These are phyloP conservation scores for Ridgeia piscesae DNA, from an alignment of 1,140 invertebrate genomes.

Conservation along the genomic window DNA sequence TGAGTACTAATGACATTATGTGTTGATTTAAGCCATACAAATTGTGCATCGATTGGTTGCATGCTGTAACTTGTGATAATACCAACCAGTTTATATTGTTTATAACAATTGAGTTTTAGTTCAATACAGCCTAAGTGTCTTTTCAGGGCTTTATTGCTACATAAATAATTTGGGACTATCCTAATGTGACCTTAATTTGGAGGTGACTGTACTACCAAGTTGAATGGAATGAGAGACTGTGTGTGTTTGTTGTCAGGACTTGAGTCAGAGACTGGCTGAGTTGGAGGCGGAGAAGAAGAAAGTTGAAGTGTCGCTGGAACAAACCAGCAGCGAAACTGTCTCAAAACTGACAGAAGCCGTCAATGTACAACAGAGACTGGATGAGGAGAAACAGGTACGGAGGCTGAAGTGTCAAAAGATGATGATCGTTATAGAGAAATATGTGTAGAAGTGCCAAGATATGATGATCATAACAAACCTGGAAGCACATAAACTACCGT, in stretches of 20 bases:
- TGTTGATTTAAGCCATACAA: too few relatives aligned
- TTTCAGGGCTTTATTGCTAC: too few relatives aligned
- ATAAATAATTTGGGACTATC: neutral
- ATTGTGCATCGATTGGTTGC: too few relatives aligned
- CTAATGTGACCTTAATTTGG: neutral
- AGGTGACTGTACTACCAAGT: neutral
- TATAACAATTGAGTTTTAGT: too few relatives aligned
- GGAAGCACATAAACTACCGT: too few relatives aligned
- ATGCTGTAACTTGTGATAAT: too few relatives aligned
- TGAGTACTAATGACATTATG: too few relatives aligned
- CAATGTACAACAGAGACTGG: neutral
- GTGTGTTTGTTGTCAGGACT: constrained; percentile 37
- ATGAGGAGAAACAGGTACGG: constrained; percentile 12
- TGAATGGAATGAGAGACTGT: neutral
- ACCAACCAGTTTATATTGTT: too few relatives aligned
- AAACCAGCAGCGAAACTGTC: neutral
- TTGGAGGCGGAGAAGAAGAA: constrained; percentile 34
- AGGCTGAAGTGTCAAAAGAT: neutral
- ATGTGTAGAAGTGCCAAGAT: neutral
- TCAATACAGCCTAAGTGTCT: too few relatives aligned
- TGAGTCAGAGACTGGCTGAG: constrained; percentile 47
- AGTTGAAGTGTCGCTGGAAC: neutral
- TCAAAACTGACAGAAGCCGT: neutral
- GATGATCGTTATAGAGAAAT: neutral
- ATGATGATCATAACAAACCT: neutral